phyloP scores from a whole-genome alignment of 2,797 vertebrate species.

The Hippoglossus hippoglossus region DNA sequence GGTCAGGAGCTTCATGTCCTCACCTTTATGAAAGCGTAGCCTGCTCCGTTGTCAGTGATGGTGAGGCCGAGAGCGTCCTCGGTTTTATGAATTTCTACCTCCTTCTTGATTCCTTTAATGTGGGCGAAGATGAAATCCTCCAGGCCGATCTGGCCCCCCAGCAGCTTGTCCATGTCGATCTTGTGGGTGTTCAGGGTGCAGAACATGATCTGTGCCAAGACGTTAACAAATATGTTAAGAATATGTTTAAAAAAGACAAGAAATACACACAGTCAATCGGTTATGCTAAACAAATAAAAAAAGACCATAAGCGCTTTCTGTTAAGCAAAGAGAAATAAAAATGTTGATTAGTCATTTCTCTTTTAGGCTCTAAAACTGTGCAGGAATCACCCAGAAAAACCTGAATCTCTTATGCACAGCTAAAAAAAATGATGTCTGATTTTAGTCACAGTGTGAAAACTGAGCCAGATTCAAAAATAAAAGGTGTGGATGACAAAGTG shows the following conservation, averaged over 20 bases:
- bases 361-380: background rate
- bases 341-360: background rate
- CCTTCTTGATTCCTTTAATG: slow-evolving; percentile 92
- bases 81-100: slow-evolving; percentile 90
- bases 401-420: background rate
- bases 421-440: background rate
- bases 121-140: slow-evolving; percentile 99
- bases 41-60: slow-evolving; percentile 95
- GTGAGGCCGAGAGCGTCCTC: slow-evolving; percentile 95
- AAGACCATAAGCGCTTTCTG: background rate
- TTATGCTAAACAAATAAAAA: background rate
- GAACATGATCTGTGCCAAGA: slow-evolving; percentile 91
- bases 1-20: background rate
- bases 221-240: no score
- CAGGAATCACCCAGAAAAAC: background rate
- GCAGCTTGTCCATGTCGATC: slow-evolving; percentile 95
- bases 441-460: slow-evolving; percentile 41
- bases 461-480: slow-evolving; percentile 45
- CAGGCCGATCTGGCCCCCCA: slow-evolving; percentile 94
- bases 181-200: slow-evolving; percentile 98
- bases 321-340: no score
- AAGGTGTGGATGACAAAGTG: slow-evolving; percentile 21
- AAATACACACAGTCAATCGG: no score
- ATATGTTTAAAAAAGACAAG: background rate
- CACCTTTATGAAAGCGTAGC: slow-evolving; percentile 97